A percentile compares a stretch with the other conserved stretches of the same genome.
These are phyloP conservation scores for Sanderia malayensis DNA, from an alignment of 30 jellyfish, hydroid and myxozoan genomes.

Conservation along the genomic window DNA sequence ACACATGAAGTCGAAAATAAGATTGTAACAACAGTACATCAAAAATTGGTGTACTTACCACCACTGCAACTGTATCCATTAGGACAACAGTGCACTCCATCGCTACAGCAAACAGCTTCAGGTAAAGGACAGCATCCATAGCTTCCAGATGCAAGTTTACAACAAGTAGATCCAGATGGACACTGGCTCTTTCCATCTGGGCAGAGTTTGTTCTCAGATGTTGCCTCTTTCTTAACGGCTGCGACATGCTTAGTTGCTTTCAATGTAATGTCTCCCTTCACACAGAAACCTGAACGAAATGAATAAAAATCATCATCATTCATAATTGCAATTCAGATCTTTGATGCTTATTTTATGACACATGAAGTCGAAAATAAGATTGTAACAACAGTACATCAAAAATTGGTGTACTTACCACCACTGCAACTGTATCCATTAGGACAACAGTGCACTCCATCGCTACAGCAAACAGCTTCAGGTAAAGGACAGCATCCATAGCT, in stretches of 20 bases:
- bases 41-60: background rate
- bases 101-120: slow-evolving; percentile 75
- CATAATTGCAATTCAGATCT: too few relatives aligned
- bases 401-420: background rate
- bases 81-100: slow-evolving; percentile 80
- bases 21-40: background rate
- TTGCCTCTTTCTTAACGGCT: background rate
- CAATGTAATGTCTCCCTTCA: too few relatives aligned
- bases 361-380: too few relatives aligned
- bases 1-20: slow-evolving; percentile 46
- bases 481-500: slow-evolving; percentile 58
- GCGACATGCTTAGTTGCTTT: too few relatives aligned
- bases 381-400: background rate
- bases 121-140: slow-evolving; percentile 80
- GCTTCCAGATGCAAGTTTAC: slow-evolving; percentile 37
- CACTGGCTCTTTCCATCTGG: slow-evolving; percentile 21
- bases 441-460: slow-evolving; percentile 56
- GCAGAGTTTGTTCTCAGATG: slow-evolving; percentile 33
- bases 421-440: slow-evolving; percentile 68
- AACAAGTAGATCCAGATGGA: slow-evolving; percentile 60
- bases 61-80: slow-evolving; percentile 67
- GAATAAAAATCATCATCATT: too few relatives aligned
- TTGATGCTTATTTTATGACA: too few relatives aligned
- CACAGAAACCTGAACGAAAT: too few relatives aligned
- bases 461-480: slow-evolving; percentile 51